phyloP scores from a whole-genome alignment of 2,113 vertebrate species.

The Arizona elegans region DNA sequence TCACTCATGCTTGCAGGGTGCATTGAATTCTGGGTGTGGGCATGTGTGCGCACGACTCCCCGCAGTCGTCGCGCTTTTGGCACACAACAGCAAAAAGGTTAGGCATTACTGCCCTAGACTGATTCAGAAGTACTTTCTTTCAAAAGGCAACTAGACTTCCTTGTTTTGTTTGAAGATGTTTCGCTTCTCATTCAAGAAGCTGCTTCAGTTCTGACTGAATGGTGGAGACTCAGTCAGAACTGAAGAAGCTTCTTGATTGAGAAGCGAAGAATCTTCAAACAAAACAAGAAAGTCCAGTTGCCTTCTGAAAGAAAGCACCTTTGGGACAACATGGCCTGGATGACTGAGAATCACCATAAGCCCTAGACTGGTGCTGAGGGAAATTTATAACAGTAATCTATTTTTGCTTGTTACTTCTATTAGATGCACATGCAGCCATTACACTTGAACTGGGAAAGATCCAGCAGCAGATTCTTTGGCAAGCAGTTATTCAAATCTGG shows the following conservation, averaged over 20 bases:
- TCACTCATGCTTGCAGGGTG: too few relatives aligned
- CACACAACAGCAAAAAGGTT: too few relatives aligned
- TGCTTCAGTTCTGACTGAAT: not conserved
- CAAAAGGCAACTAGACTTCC: not conserved
- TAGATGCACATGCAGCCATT: not conserved
- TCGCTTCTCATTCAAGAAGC: not conserved
- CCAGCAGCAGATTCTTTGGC: not conserved
- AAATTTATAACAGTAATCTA: not conserved
- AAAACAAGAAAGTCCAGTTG: not conserved
- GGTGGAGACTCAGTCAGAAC: not conserved
- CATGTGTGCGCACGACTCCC: too few relatives aligned
- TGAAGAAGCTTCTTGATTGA: not conserved
- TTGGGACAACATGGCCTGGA: not conserved
- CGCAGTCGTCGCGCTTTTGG: rapidly evolving
- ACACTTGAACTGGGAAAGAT: not conserved
- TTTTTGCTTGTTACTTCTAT: not conserved
- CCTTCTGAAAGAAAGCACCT: not conserved
- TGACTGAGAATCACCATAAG: not conserved
- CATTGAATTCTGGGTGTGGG: too few relatives aligned
- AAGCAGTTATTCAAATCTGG: not conserved
- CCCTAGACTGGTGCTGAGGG: not conserved
- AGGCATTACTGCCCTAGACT: not conserved
- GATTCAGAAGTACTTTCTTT: not conserved
- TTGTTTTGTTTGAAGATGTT: not conserved
- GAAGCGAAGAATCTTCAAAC: not conserved